Conservation (phyloP, 2,113 vertebrate genomes). For the Anthoscopus minutus region DNA sequence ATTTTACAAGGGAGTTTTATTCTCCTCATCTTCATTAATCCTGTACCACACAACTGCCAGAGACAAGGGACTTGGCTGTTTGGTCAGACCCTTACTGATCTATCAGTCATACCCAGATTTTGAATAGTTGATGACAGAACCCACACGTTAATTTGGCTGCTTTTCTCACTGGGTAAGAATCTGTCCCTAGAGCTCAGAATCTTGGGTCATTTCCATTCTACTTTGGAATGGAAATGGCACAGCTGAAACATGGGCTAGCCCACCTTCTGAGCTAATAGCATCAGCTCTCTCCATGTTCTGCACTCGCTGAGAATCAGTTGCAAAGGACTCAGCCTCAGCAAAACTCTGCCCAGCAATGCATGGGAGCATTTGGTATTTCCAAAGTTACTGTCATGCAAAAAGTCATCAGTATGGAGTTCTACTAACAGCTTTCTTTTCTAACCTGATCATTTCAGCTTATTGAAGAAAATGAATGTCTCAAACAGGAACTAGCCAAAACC, state of each 20-base stretch:
- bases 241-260: neutral
- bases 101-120: neutral
- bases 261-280: neutral
- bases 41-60: neutral
- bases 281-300: fast-evolving
- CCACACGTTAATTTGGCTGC: neutral
- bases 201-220: neutral
- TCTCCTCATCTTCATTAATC: neutral
- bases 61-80: neutral
- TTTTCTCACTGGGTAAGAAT: neutral
- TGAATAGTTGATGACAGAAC: neutral
- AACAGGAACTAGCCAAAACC: slow-evolving; percentile 87
- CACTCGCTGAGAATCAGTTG: neutral
- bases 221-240: neutral
- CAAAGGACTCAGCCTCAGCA: neutral
- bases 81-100: neutral
- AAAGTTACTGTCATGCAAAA: neutral
- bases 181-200: neutral
- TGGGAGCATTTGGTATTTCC: neutral
- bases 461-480: slow-evolving; percentile 95
- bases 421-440: neutral
- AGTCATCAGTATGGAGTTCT: neutral
- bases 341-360: neutral
- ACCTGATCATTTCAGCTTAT: slow-evolving; percentile 72
- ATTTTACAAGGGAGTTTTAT: neutral